A percentile compares a stretch with the other conserved stretches of the same genome.
phyloP scores from a whole-genome alignment of 2,113 vertebrate species.

The Chaetorhynchus papuensis region DNA sequence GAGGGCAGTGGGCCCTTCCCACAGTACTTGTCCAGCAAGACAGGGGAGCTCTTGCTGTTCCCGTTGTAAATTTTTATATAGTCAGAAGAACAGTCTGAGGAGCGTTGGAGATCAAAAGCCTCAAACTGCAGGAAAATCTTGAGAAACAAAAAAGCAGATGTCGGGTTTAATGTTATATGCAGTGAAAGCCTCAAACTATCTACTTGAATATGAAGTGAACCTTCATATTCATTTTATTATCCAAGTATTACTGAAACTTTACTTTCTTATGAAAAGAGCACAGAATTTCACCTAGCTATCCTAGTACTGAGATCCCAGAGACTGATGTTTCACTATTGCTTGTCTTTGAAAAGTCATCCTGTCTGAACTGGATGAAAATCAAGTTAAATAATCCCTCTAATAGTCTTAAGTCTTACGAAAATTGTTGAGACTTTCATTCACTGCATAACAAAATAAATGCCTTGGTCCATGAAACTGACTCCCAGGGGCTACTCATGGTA shows the following conservation, averaged over 20 bases:
- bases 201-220: background rate
- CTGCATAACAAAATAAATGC: background rate
- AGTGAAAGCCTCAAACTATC: background rate
- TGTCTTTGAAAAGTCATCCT: background rate
- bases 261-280: background rate
- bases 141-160: background rate
- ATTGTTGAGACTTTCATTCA: background rate
- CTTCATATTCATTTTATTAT: background rate
- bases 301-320: background rate
- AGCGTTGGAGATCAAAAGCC: conserved; percentile 50
- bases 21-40: conserved; percentile 59
- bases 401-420: background rate
- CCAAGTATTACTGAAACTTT: background rate
- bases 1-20: conserved; percentile 33
- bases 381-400: background rate
- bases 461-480: background rate
- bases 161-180: background rate
- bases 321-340: background rate
- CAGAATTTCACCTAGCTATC: background rate
- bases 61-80: conserved; percentile 62
- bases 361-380: background rate
- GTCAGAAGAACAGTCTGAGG: conserved; percentile 53
- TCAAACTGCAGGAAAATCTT: conserved; percentile 65
- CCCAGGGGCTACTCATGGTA: background rate
- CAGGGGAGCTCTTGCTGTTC: conserved; percentile 45